These are phyloP conservation scores for Trachythela sp. DNA, from an alignment of 64 coral and sea anemone genomes.

Conservation along the genomic window DNA sequence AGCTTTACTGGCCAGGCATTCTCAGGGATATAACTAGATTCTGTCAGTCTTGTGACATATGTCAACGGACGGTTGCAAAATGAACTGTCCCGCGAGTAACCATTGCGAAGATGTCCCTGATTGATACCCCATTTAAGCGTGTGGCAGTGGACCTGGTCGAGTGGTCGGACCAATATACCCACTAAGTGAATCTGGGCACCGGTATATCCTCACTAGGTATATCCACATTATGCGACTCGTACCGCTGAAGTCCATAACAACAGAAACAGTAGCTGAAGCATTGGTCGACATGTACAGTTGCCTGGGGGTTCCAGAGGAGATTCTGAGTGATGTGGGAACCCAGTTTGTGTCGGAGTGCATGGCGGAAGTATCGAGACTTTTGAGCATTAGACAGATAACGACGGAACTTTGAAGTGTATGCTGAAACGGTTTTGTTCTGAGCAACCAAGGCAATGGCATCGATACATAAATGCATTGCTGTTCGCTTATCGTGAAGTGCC, in stretches of 20 bases:
- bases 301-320: not conserved
- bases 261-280: not conserved
- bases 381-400: not conserved
- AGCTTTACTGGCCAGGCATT: slow-evolving; percentile 47
- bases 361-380: not conserved
- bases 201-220: slow-evolving; percentile 30
- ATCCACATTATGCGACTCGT: not conserved
- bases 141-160: slow-evolving; percentile 27
- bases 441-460: slow-evolving; percentile 31
- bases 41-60: slow-evolving; percentile 35
- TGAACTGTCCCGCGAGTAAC: not conserved
- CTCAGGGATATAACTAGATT: not conserved
- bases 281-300: not conserved
- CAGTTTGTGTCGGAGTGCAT: not conserved
- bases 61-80: slow-evolving; percentile 24
- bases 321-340: not conserved
- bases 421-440: not conserved
- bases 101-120: not conserved
- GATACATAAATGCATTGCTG: slow-evolving; percentile 20
- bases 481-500: slow-evolving; percentile 45
- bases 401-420: slow-evolving; percentile 48
- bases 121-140: slow-evolving; percentile 22
- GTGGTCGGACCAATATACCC: not conserved
- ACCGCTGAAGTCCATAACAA: not conserved
- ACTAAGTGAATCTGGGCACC: not conserved